Conservation (phyloP, 2,797 vertebrate genomes). For the Labroides dimidiatus region DNA sequence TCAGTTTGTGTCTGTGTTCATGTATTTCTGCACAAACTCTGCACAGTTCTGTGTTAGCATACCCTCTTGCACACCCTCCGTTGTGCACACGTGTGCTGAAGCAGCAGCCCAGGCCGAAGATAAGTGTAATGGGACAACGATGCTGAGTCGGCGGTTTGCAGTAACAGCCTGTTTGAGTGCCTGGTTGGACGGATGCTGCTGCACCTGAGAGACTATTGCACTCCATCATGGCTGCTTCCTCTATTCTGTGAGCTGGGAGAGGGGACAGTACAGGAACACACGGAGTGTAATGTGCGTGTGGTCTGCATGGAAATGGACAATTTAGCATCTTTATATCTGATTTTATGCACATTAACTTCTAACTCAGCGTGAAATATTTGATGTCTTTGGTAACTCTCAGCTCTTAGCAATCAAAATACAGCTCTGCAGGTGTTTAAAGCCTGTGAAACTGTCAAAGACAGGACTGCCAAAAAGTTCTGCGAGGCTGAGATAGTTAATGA, state of each 20-base stretch:
- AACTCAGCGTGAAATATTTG: neutral
- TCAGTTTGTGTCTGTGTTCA: neutral
- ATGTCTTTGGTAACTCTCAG: neutral
- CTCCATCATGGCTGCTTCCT: conserved; percentile 47
- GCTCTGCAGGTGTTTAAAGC: neutral
- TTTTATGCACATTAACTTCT: neutral
- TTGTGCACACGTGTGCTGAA: conserved; percentile 36
- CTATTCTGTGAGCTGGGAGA: neutral
- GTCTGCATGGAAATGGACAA: neutral
- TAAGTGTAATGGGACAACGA: conserved; percentile 63
- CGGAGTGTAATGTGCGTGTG: conserved; percentile 17
- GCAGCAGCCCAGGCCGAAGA: conserved; percentile 59
- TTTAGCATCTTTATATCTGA: neutral
- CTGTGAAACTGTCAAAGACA: neutral
- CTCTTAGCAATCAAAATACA: neutral
- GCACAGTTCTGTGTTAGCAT: conserved; percentile 25
- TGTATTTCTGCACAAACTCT: neutral
- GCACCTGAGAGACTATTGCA: conserved; percentile 51
- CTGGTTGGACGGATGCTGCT: conserved; percentile 33
- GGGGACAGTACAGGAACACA: too few species aligned
- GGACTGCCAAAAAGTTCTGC: neutral
- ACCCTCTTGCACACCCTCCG: neutral
- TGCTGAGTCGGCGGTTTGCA: conserved; percentile 63
- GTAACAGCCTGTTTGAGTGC: conserved; percentile 47
- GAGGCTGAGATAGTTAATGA: too few species aligned